Base-by-base conservation (phyloP, 2,888 invertebrate genomes). In the Mesorhabditis belari region DNA sequence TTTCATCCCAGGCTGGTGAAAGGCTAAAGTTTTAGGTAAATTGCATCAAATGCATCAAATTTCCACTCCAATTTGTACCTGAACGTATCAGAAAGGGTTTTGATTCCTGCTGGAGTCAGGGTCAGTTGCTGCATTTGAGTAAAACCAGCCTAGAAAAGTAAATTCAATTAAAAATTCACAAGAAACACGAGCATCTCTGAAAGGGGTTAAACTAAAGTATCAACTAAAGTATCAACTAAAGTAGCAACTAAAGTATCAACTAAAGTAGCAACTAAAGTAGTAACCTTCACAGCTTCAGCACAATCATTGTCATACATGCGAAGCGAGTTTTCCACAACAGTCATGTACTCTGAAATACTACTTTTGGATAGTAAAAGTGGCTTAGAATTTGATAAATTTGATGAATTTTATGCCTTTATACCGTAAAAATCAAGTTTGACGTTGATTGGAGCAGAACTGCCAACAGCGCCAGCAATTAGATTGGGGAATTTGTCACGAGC, bases 401-500 rank as follows among this genome's bases (percentile, higher is more conserved):
- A n/a, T n/a, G n/a, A n/a, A n/a, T n/a, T n/a, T n/a, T n/a, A n/a
- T n/a, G n/a, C n/a, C n/a, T n/a, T n/a, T n/a, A n/a, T 82, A 90
- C 90, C 88, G 82, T 85, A 85, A 77, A 93, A 93, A 83, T 94
- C 88, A 2, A 89, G 85, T 83, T 89, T 84, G 0, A 93, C 93
- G 59, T 89, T 81, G 21, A 94, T 83, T 0, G 94, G 93, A 0
- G 91, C 93, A 84, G 92, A 92, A 0, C 90, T 87, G 4, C 92
- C 91, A 55, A 94, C 87, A 4, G 93, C 87, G 1, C 88, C 92
- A 80, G 89, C 85, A 0, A 92, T 87, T 24, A 93, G 84, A 82
- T 85, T 82, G 3, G 94, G 92, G 83, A 91, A 94, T 81, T 92
- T 92, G 57, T 88, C 83, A 54, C 92, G 76, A 63, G 82, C 82